Evolutionary conservation across 2,113 vertebrate genomes (phyloP).

Genomic region (Oncorhynchus mykiss): DNA sequence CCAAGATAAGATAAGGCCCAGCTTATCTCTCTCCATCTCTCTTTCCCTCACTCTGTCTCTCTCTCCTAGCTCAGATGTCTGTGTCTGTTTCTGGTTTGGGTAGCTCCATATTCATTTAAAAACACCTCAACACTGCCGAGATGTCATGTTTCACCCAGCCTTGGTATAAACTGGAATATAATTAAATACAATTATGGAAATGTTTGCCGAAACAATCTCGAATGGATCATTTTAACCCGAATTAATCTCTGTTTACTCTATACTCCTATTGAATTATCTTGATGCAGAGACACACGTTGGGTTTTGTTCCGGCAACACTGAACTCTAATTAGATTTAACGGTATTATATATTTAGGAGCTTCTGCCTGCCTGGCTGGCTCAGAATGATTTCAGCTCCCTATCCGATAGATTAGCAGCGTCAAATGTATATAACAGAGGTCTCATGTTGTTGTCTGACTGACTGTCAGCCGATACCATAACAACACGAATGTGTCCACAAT

Average conservation of each 20-base stretch:
- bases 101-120: too few relatives aligned
- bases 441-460: constrained; percentile 43
- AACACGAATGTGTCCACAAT: constrained; percentile 39
- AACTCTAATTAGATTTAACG: constrained; percentile 65
- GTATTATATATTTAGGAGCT: constrained; percentile 59
- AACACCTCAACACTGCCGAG: constrained; percentile 33
- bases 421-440: constrained; percentile 62
- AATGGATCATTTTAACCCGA: constrained; percentile 48
- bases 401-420: constrained; percentile 54
- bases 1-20: background rate
- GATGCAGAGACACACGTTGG: constrained; percentile 31
- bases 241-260: constrained; percentile 49
- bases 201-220: constrained; percentile 44
- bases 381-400: constrained; percentile 4
- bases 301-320: constrained; percentile 45
- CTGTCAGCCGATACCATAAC: constrained; percentile 49
- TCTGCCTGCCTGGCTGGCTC: constrained; percentile 46
- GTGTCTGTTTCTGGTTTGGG: too few relatives aligned
- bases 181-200: constrained; percentile 40
- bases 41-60: too few relatives aligned
- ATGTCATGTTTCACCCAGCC: constrained; percentile 11
- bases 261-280: constrained; percentile 47
- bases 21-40: too few relatives aligned
- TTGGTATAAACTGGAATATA: constrained; percentile 18
- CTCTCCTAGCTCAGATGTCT: too few relatives aligned